These are phyloP conservation scores for Thermophis baileyi DNA, from an alignment of 2,113 vertebrate species.

Conservation along the genomic window DNA sequence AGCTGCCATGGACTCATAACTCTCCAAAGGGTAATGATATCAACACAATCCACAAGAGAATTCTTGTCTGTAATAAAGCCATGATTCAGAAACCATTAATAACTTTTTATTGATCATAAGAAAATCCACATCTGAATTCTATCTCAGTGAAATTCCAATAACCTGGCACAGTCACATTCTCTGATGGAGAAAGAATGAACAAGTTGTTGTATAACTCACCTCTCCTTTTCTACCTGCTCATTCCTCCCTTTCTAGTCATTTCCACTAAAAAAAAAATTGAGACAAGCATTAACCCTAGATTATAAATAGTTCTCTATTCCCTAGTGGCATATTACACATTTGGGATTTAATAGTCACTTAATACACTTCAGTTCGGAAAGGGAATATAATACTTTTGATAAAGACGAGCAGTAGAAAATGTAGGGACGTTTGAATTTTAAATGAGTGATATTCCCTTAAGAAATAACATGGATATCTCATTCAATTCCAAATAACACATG, in stretches of 20 bases:
- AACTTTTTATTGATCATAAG: slow-evolving; percentile 46
- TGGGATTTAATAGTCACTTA: slow-evolving; percentile 12
- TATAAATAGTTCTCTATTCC: background rate
- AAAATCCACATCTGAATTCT: slow-evolving; percentile 36
- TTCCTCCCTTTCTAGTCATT: background rate
- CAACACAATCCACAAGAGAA: slow-evolving; percentile 14
- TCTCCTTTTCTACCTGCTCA: background rate
- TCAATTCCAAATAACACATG: background rate
- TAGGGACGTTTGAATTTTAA: background rate
- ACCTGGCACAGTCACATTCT: slow-evolving; percentile 15
- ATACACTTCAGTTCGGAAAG: background rate
- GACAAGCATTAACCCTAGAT: background rate
- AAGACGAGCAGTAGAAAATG: background rate
- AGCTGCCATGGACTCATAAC: slow-evolving; percentile 6
- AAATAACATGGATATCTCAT: background rate
- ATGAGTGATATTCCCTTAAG: background rate
- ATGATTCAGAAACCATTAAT: slow-evolving; percentile 36
- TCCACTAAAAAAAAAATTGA: slow-evolving; percentile 5
- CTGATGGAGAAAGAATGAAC: background rate
- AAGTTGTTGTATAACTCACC: background rate
- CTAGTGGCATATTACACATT: background rate
- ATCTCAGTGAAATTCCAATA: background rate
- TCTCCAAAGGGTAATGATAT: slow-evolving; percentile 37
- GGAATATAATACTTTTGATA: background rate
- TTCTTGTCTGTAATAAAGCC: slow-evolving; percentile 41